Conservation (phyloP, 2,797 vertebrate species). For the Tragopan temminckii region DNA sequence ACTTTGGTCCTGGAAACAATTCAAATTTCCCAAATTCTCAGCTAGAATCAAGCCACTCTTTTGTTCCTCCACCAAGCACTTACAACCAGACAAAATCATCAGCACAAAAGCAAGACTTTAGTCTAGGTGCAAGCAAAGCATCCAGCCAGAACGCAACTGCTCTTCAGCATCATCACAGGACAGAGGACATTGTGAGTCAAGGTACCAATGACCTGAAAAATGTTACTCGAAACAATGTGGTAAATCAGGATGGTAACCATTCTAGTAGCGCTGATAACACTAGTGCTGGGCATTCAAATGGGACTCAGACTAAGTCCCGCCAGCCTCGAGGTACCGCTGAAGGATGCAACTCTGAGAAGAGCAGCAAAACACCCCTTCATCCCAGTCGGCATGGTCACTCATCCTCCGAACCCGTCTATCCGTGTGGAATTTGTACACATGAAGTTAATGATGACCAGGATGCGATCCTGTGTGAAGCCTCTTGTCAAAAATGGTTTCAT, state of each 20-base stretch:
- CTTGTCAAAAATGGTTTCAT: slow-evolving; percentile 91
- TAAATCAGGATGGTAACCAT: slow-evolving; percentile 77
- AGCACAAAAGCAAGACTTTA: slow-evolving; percentile 80
- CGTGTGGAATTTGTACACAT: slow-evolving; percentile 86
- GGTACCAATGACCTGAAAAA: slow-evolving; percentile 77
- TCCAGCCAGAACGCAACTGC: slow-evolving; percentile 68
- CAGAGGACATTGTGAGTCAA: slow-evolving; percentile 76
- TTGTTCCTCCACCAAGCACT: slow-evolving; percentile 75
- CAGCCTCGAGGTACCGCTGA: slow-evolving; percentile 74
- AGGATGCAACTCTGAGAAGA: slow-evolving; percentile 76
- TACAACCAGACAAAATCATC: slow-evolving; percentile 78
- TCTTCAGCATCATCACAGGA: slow-evolving; percentile 78
- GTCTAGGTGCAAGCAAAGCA: slow-evolving; percentile 76
- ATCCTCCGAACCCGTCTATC: slow-evolving; percentile 82
- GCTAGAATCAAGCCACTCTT: slow-evolving; percentile 80
- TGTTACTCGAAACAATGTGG: slow-evolving; percentile 61
- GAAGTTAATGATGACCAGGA: slow-evolving; percentile 90
- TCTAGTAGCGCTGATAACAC: slow-evolving; percentile 75
- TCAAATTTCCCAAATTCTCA: slow-evolving; percentile 77
- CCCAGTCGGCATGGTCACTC: slow-evolving; percentile 77
- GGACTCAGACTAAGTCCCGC: slow-evolving; percentile 80
- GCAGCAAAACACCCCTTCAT: slow-evolving; percentile 77
- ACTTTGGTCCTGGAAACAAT: slow-evolving; percentile 80
- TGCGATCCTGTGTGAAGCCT: slow-evolving; percentile 89
- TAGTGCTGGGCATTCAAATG: slow-evolving; percentile 78